Conservation (phyloP, 2,797 vertebrate genomes). For the Spinus pinus region DNA sequence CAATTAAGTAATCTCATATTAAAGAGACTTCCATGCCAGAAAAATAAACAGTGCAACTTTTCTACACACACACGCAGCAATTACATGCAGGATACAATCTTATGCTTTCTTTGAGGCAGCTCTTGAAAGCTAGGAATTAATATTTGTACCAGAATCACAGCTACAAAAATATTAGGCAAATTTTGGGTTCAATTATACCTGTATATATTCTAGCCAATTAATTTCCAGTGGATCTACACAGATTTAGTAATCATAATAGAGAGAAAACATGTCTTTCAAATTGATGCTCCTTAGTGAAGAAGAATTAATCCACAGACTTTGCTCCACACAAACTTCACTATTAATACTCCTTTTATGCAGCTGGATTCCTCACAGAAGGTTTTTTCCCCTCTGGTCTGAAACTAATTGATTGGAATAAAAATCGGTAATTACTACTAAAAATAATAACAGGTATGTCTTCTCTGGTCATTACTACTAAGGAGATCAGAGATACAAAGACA, state of each 20-base stretch:
- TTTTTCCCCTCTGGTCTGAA: neutral
- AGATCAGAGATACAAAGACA: neutral
- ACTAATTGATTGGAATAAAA: neutral
- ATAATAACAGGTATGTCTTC: neutral
- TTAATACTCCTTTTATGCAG: neutral
- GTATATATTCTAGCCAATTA: neutral
- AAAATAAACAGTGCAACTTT: conserved; percentile 71
- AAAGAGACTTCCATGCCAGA: conserved; percentile 61
- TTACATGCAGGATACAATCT: conserved; percentile 17
- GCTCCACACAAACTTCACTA: neutral
- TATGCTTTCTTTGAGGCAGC: conserved; percentile 56
- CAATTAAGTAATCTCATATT: conserved; percentile 74
- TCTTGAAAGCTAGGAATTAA: conserved; percentile 38
- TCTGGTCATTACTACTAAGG: neutral
- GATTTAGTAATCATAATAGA: neutral
- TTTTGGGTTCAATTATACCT: neutral
- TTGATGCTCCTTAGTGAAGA: neutral
- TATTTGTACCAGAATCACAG: conserved; percentile 54
- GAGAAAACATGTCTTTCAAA: neutral
- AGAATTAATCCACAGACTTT: neutral
- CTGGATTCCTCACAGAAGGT: neutral
- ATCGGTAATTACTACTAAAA: neutral
- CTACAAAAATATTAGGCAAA: conserved; percentile 20
- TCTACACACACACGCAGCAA: neutral
- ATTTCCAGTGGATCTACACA: neutral